Evolutionary conservation across 2,797 vertebrate genomes (phyloP).

Genomic region (Darevskia nairensis): DNA sequence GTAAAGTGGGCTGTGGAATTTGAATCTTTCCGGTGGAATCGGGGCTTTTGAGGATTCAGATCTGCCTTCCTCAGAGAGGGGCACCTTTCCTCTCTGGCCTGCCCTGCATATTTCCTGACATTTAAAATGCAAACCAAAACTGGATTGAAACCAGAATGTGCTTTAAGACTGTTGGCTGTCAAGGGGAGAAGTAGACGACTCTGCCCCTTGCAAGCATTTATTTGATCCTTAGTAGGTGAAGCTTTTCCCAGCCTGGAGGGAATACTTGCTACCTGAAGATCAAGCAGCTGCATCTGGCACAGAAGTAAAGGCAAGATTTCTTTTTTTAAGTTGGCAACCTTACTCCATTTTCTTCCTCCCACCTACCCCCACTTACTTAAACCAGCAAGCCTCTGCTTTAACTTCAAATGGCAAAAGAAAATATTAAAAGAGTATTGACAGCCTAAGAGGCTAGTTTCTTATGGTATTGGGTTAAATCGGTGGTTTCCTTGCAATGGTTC

Average conservation of each 20-base stretch:
- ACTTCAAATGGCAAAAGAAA: too few relatives aligned
- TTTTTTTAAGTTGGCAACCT: neutral
- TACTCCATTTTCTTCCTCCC: too few relatives aligned
- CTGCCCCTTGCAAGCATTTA: neutral
- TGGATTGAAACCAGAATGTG: neutral
- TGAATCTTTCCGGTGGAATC: neutral
- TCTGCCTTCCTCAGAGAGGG: too few relatives aligned
- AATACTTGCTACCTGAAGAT: neutral
- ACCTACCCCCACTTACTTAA: too few relatives aligned
- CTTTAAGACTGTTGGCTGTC: too few relatives aligned
- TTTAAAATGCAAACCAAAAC: neutral
- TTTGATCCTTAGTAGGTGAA: neutral
- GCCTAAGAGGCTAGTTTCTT: too few relatives aligned
- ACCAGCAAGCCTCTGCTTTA: neutral
- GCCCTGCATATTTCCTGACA: neutral
- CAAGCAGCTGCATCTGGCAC: neutral
- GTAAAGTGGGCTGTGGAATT: neutral
- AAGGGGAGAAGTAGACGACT: too few relatives aligned
- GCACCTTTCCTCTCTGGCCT: too few relatives aligned
- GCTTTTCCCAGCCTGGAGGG: neutral
- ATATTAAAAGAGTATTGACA: too few relatives aligned
- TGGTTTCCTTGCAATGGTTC: neutral
- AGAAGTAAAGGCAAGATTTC: neutral
- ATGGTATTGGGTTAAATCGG: too few relatives aligned
- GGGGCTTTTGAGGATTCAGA: neutral